Evolutionary conservation across 2,113 vertebrate genomes (phyloP), one percentile per base, ranked within the genome.

Genomic region (Oncorhynchus mykiss): DNA sequence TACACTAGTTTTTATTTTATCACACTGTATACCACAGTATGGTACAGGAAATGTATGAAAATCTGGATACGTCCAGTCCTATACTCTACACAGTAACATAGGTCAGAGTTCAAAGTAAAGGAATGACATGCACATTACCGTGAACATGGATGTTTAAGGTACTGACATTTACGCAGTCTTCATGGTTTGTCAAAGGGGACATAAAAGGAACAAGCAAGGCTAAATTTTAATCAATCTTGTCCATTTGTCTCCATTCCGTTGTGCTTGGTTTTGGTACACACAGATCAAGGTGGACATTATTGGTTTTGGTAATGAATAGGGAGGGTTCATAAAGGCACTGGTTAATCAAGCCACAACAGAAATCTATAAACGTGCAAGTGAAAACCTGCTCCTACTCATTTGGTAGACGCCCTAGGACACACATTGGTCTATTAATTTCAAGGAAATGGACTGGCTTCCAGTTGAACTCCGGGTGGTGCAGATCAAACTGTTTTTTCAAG

Each of bases 271-370:
- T 71, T n/a, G 59, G 77, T 64, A 84, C 83, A 82, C 66, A 45
- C 8, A 84, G 72, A 87, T 76, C 75, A 81, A 24, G 75, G 29
- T 18, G 11, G 12, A 39, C 7, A 25, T 27, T 27, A 82, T 88
- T 88, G 83, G 83, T 88, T 79, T 67, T 20, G 62, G 68, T 31
- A 25, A 31, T 85, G 78, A 87, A 85, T 70, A 73, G 80, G 13
- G 48, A 68, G 60, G 34, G 60, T 83, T 82, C 62, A 84, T 76
- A 70, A 49, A 76, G 71, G 62, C n/a, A 59, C 24, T 62, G 48
- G 45, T 66, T 69, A 45, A 45, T 45, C 8, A 45, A 45, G 9
- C 39, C 39, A 34, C 79, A 80, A 88, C 80, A 73, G 68, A 73
- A 75, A 84, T 73, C 78, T 45, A 45, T 45, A 45, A 45, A 45